Conservation (phyloP, 2,113 vertebrate species). For the Plestiodon gilberti region DNA sequence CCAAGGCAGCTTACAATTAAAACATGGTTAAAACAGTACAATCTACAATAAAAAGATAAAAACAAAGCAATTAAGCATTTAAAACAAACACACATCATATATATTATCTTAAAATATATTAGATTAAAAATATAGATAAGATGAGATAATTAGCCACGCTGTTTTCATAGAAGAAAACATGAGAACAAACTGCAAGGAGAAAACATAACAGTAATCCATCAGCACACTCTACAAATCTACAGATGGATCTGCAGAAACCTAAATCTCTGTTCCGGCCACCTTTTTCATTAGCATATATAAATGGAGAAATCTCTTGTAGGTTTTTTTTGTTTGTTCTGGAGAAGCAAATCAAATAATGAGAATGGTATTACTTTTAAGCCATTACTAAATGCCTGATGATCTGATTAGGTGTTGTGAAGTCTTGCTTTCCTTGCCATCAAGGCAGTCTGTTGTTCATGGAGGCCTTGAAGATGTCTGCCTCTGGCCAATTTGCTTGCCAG, state of each 20-base stretch:
- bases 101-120: too few relatives aligned
- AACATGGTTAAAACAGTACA: too few relatives aligned
- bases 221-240: conserved; percentile 56
- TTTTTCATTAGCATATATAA: conserved; percentile 66
- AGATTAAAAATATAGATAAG: too few relatives aligned
- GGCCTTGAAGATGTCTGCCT: neutral
- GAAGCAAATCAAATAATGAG: conserved; percentile 58
- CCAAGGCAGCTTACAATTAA: too few relatives aligned
- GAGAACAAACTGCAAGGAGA: conserved; percentile 8
- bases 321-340: conserved; percentile 65
- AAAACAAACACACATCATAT: too few relatives aligned
- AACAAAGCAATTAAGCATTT: too few relatives aligned
- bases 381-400: conserved; percentile 19
- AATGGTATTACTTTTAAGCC: conserved; percentile 44
- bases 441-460: conserved; percentile 32
- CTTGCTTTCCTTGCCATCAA: conserved; percentile 22
- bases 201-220: conserved; percentile 48
- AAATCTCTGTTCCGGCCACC: conserved; percentile 69
- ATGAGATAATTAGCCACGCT: neutral
- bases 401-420: neutral
- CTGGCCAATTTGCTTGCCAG: neutral
- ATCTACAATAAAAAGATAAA: too few relatives aligned
- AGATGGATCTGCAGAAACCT: conserved; percentile 56
- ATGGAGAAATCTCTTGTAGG: conserved; percentile 62
- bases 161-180: conserved; percentile 26